Conservation (phyloP, 2,797 vertebrate genomes). For the Bradypodion pumilum region DNA sequence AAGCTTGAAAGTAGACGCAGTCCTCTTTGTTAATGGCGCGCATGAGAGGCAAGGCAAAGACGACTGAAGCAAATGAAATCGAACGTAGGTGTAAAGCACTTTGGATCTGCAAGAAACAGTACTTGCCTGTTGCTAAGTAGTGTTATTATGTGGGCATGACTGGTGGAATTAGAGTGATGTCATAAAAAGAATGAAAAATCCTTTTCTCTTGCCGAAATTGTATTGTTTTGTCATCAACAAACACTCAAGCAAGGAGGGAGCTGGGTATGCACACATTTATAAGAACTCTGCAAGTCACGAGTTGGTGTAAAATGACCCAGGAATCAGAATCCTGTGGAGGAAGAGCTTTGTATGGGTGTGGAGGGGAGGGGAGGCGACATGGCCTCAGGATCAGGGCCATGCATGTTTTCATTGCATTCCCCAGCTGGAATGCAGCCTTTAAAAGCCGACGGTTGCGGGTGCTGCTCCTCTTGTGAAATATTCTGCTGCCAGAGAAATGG, state of each 20-base stretch:
- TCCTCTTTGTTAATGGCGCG: background rate
- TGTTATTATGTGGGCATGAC: background rate
- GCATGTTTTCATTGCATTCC: background rate
- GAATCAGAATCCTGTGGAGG: background rate
- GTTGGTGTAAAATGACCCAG: background rate
- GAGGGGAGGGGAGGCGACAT: background rate
- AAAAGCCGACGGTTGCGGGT: background rate
- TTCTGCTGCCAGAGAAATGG: conserved; percentile 20
- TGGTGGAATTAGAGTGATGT: background rate
- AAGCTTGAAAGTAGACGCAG: too few species aligned
- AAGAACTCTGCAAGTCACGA: background rate
- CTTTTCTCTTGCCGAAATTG: background rate
- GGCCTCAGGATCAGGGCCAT: background rate
- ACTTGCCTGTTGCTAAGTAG: background rate
- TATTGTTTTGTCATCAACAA: background rate
- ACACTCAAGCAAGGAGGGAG: background rate
- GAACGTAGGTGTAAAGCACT: background rate
- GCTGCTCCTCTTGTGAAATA: background rate
- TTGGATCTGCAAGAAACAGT: background rate
- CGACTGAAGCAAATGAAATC: background rate
- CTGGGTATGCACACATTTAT: background rate
- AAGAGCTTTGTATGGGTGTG: background rate
- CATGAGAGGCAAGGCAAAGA: background rate
- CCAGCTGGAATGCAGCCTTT: background rate
- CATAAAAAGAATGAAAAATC: background rate